phyloP scores from a whole-genome alignment of 2,113 vertebrate genomes.

The Procavia capensis region DNA sequence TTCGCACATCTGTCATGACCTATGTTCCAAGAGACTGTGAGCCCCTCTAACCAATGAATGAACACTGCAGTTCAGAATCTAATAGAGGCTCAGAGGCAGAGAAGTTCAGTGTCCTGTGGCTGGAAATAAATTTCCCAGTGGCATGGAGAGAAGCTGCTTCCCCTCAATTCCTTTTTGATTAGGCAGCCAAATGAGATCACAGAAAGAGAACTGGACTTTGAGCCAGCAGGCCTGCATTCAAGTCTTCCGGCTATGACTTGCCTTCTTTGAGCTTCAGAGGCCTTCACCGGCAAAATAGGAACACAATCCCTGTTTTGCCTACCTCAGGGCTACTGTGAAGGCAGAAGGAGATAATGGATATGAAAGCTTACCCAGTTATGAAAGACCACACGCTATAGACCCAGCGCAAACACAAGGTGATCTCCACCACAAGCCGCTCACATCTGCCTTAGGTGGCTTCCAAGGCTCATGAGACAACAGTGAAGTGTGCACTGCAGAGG shows the following conservation, averaged over 20 bases:
- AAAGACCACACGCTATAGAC: background rate
- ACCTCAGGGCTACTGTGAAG: background rate
- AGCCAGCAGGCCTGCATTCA: background rate
- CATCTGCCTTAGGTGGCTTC: background rate
- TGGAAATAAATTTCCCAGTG: background rate
- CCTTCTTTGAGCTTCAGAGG: background rate
- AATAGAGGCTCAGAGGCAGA: background rate
- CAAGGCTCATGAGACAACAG: background rate
- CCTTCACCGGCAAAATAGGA: background rate
- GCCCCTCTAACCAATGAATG: background rate
- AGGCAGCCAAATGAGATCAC: background rate
- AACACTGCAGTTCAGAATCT: background rate
- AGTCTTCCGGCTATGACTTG: constrained; percentile 6
- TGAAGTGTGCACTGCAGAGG: background rate
- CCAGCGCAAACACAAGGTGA: background rate
- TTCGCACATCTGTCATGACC: background rate
- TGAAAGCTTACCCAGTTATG: background rate
- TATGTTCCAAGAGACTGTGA: background rate
- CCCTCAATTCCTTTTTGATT: background rate
- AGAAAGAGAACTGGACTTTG: background rate
- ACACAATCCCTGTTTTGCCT: background rate
- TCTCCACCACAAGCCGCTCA: background rate
- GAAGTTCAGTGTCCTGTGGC: background rate
- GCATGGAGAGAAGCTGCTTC: background rate
- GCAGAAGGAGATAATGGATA: background rate